Conservation (phyloP, 2,797 vertebrate species). For the Echeneis naucrates region DNA sequence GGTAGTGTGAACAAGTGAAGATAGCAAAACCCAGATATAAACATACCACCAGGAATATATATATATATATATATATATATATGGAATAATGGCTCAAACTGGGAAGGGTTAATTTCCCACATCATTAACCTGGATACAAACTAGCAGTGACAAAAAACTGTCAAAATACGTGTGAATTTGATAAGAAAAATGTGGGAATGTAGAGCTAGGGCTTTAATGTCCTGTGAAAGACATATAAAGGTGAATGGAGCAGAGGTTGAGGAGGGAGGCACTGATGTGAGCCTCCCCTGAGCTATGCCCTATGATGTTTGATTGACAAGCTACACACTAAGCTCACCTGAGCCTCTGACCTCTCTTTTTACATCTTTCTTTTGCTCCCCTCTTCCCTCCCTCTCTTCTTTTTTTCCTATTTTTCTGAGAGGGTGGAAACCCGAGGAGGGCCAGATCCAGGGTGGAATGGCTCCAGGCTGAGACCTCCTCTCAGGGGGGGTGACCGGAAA, state of each 20-base stretch:
- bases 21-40: constrained; percentile 6
- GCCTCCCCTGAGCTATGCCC: constrained; percentile 63
- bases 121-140: background rate
- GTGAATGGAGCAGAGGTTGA: constrained; percentile 52
- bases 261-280: constrained; percentile 41
- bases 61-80: background rate
- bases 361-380: constrained; percentile 57
- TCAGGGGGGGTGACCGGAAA: constrained; percentile 73
- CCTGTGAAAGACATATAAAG: constrained; percentile 45
- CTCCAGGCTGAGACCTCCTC: constrained; percentile 80
- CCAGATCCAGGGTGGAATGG: constrained; percentile 79
- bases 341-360: constrained; percentile 77
- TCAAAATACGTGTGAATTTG: constrained; percentile 35
- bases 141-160: constrained; percentile 19
- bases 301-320: constrained; percentile 80
- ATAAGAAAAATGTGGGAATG: constrained; percentile 12
- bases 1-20: too few relatives aligned
- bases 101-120: background rate
- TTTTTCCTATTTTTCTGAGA: constrained; percentile 52
- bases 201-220: constrained; percentile 36
- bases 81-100: background rate
- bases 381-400: constrained; percentile 39
- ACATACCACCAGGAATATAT: background rate
- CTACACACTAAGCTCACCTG: constrained; percentile 79
- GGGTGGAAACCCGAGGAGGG: constrained; percentile 80